Base-by-base conservation (phyloP, 2,113 vertebrate species). In the Trichomycterus rosablanca region DNA sequence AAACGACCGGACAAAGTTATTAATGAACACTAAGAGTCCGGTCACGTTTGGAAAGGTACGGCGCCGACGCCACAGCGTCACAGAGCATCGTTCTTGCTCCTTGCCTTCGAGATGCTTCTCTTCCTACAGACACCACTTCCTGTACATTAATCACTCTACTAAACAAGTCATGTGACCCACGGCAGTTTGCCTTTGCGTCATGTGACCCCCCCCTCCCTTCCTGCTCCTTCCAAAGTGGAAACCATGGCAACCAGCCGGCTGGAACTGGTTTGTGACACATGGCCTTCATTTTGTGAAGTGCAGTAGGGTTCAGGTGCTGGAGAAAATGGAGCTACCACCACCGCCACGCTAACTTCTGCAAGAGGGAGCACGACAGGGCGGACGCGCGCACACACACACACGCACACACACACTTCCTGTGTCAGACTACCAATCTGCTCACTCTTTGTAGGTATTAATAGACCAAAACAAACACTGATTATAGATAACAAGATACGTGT, bases 241-340 rank as follows among this genome's bases (percentile, higher is more conserved):
- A 87, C 91, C 89, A 92, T 90, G 87, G 88, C 81, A 93, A 93
- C 89, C 57, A 68, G 82, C 88, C 82, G 79, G 91, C 82, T 88
- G 78, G 76, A 90, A 89, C 92, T 76, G 77, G 91, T 89, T 84
- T 83, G 72, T 86, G 89, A 91, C 86, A 89, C 57, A 74, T 80
- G 77, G 84, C 84, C 88, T 87, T 91, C 90, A 91, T 94, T 91
- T 92, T 91, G 90, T 85, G 83, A 77, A 81, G 79, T 74, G 86
- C 81, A 82, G 83, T 80, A 74, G 85, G 84, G 81, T 80, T 88
- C 88, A 90, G 91, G 87, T 89, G 79, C 73, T 54, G 65, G 72
- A 81, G 83, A 83, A 89, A 90, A 90, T 88, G 91, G 91, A 88
- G 86, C 61, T 74, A n/a, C 67, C 16, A 7, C 26, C 26, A 30